Percentiles rank a stretch among this genome's conserved stretches.
These are phyloP conservation scores for Mythimna loreyi DNA, from an alignment of 2,888 invertebrate genomes.

Conservation along the genomic window DNA sequence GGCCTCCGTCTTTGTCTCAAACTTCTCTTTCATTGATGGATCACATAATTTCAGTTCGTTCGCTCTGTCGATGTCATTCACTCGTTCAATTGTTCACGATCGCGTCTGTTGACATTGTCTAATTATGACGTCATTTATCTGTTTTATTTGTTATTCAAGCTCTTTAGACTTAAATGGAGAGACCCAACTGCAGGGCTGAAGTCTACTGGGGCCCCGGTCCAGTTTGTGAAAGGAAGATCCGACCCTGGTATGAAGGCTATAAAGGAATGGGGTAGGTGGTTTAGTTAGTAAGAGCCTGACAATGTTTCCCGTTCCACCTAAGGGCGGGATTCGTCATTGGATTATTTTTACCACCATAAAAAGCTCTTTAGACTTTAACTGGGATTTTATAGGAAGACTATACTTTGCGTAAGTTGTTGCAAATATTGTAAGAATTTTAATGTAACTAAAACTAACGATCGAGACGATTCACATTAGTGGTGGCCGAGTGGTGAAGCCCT, in stretches of 20 bases:
- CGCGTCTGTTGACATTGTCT: conserved; percentile 58
- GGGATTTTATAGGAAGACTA: background rate
- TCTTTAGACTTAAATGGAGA: conserved; percentile 33
- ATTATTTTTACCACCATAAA: too few species aligned
- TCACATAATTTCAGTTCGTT: conserved; percentile 66
- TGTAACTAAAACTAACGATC: too few species aligned
- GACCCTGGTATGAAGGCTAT: too few species aligned
- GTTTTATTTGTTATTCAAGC: conserved; percentile 45
- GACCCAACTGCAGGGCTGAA: too few species aligned
- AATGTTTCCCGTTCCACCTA: too few species aligned
- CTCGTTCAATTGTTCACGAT: conserved; percentile 56
- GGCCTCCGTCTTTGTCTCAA: conserved; percentile 63
- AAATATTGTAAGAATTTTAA: background rate
- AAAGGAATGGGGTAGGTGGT: too few species aligned
- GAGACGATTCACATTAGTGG: too few species aligned
- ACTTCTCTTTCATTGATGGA: conserved; percentile 62
- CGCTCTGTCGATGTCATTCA: conserved; percentile 35
- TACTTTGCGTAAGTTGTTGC: background rate
- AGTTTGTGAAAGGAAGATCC: too few species aligned
- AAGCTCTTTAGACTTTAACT: conserved; percentile 26
- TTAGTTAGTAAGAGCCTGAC: too few species aligned
- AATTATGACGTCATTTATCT: conserved; percentile 52
- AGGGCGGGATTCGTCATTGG: too few species aligned
- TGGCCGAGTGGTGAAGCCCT: too few species aligned
- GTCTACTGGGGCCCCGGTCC: too few species aligned